Evolutionary conservation across 30 jellyfish, hydroid and myxozoan genomes (phyloP).

Genomic region (Mastigias papua): DNA sequence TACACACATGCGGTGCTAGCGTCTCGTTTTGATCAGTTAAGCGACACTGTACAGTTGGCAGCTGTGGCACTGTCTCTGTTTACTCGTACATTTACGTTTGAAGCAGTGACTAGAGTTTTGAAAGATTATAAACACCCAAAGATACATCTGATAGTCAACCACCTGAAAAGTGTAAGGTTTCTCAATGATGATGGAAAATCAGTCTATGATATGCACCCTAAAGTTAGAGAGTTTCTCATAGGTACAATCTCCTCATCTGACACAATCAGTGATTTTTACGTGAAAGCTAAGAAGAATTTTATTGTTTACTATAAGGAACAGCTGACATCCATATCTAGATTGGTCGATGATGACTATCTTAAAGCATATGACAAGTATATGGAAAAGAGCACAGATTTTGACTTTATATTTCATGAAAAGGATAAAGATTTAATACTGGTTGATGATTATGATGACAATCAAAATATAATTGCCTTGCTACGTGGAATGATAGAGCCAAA

Average conservation of each 20-base stretch:
- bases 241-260: not conserved
- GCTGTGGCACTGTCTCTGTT: conserved; percentile 65
- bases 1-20: conserved; percentile 50
- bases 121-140: not conserved
- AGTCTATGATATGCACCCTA: conserved; percentile 65
- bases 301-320: conserved; percentile 22
- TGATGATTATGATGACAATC: conserved; percentile 48
- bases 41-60: conserved; percentile 55
- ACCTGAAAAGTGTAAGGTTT: conserved; percentile 30
- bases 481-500: conserved; percentile 35
- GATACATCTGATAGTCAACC: conserved; percentile 11
- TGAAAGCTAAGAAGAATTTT: conserved; percentile 21
- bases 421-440: conserved; percentile 13
- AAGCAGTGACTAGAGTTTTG: conserved; percentile 26
- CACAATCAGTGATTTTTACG: conserved; percentile 3
- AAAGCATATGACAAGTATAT: conserved; percentile 15
- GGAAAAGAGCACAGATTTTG: conserved; percentile 38
- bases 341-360: conserved; percentile 42
- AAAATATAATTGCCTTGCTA: conserved; percentile 14
- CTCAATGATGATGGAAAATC: conserved; percentile 2
- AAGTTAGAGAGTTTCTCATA: conserved; percentile 47
- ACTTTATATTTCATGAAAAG: conserved; percentile 20
- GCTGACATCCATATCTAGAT: not conserved
- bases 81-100: conserved; percentile 35
- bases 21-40: conserved; percentile 23